Conservation (phyloP, 1,140 invertebrate genomes). For the Calycopis cecrops region DNA sequence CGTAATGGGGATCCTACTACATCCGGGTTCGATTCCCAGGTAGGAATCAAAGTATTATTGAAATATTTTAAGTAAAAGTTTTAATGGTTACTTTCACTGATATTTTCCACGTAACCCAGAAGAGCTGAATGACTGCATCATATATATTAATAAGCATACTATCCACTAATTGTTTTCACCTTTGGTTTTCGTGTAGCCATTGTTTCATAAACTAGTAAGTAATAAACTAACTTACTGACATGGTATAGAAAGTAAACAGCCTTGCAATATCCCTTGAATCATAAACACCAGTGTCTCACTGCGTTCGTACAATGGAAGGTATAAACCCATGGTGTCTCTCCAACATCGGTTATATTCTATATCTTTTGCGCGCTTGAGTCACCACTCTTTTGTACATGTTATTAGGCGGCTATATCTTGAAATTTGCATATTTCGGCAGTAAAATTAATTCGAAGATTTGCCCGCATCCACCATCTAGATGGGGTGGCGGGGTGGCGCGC, state of each 20-base stretch:
- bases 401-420: slow-evolving; percentile 70
- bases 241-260: neutral
- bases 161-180: too few species aligned
- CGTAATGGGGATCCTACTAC: too few species aligned
- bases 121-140: too few species aligned
- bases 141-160: too few species aligned
- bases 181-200: too few species aligned
- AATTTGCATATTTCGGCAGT: slow-evolving; percentile 76
- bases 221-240: neutral
- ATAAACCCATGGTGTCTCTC: neutral
- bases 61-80: too few species aligned
- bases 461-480: slow-evolving; percentile 58
- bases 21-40: too few species aligned
- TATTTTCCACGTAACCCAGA: too few species aligned
- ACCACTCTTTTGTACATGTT: slow-evolving; percentile 73
- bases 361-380: slow-evolving; percentile 42
- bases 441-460: slow-evolving; percentile 77
- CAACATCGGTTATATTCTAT: slow-evolving; percentile 25
- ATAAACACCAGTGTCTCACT: neutral
- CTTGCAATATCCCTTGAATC: neutral
- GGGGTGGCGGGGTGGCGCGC: slow-evolving; percentile 39
- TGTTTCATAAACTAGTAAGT: too few species aligned
- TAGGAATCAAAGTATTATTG: too few species aligned
- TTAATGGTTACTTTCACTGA: too few species aligned
- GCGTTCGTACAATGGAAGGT: neutral